Evolutionary conservation across 2,888 invertebrate genomes (phyloP).

Genomic region (Gymnoscelis rufifasciata): DNA sequence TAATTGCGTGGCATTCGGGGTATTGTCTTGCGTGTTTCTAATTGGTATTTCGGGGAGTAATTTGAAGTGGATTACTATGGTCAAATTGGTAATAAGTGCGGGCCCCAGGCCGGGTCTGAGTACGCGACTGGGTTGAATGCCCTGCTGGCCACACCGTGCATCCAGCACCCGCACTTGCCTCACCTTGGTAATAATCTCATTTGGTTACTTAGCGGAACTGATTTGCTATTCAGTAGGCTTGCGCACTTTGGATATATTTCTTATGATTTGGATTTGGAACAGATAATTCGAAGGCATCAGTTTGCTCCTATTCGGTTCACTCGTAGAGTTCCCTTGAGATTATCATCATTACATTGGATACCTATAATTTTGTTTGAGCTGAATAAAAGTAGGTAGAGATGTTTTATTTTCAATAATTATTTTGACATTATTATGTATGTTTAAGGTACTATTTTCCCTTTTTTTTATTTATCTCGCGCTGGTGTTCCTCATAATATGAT

Average conservation of each 20-base stretch:
- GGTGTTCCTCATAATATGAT: too few relatives aligned
- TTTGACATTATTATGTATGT: too few relatives aligned
- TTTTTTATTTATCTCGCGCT: too few relatives aligned
- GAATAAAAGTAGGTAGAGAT: too few relatives aligned
- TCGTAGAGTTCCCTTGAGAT: neutral
- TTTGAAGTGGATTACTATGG: constrained; percentile 25
- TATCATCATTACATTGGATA: neutral
- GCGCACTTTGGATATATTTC: constrained; percentile 32
- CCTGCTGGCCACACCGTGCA: constrained; percentile 50
- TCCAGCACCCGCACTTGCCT: constrained; percentile 61
- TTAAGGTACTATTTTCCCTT: too few relatives aligned
- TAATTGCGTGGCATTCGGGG: constrained; percentile 17
- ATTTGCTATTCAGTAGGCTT: constrained; percentile 42
- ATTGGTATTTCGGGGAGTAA: constrained; percentile 22
- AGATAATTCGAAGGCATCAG: neutral
- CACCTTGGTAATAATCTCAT: constrained; percentile 69
- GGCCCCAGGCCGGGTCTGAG: constrained; percentile 25
- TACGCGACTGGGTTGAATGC: constrained; percentile 68
- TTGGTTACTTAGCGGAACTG: constrained; percentile 58
- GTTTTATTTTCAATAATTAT: too few relatives aligned
- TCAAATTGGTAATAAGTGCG: constrained; percentile 16
- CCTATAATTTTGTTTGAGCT: neutral
- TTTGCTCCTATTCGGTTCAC: neutral
- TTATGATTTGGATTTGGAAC: constrained; percentile 10
- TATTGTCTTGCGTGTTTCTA: constrained; percentile 22